Conservation (phyloP, 2,888 invertebrate species). For the Zeuzera pyrina region DNA sequence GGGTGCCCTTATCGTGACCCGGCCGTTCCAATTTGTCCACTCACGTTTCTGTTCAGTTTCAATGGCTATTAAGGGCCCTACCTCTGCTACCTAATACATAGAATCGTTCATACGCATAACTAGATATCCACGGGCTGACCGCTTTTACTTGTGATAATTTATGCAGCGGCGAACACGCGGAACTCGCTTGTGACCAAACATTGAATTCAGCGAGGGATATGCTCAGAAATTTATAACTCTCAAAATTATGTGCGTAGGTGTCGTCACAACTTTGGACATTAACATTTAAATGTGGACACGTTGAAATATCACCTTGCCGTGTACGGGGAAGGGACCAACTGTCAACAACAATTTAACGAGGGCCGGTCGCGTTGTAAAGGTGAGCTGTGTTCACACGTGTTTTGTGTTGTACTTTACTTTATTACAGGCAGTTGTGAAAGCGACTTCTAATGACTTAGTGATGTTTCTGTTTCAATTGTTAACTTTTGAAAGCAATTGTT, state of each 20-base stretch:
- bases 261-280: constrained; percentile 51
- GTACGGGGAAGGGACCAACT: constrained; percentile 40
- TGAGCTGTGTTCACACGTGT: constrained; percentile 21
- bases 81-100: constrained; percentile 39
- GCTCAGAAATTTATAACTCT: constrained; percentile 52
- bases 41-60: constrained; percentile 64
- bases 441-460: too few relatives aligned
- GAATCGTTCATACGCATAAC: too few relatives aligned
- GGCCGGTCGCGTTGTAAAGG: background rate
- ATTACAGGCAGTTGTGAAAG: too few relatives aligned
- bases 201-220: too few relatives aligned
- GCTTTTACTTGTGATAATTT: too few relatives aligned
- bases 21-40: constrained; percentile 65
- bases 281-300: constrained; percentile 58
- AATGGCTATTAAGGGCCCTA: constrained; percentile 61
- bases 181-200: too few relatives aligned
- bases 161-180: too few relatives aligned
- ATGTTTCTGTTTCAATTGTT: too few relatives aligned
- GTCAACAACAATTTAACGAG: constrained; percentile 53
- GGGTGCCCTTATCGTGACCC: constrained; percentile 59
- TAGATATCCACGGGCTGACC: too few relatives aligned
- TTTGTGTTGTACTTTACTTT: too few relatives aligned
- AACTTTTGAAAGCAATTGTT: too few relatives aligned
- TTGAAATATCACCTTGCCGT: constrained; percentile 55
- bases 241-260: constrained; percentile 56